These are phyloP conservation scores for Gasterosteus aculeatus DNA, from an alignment of 2,113 vertebrate species.

Conservation along the genomic window DNA sequence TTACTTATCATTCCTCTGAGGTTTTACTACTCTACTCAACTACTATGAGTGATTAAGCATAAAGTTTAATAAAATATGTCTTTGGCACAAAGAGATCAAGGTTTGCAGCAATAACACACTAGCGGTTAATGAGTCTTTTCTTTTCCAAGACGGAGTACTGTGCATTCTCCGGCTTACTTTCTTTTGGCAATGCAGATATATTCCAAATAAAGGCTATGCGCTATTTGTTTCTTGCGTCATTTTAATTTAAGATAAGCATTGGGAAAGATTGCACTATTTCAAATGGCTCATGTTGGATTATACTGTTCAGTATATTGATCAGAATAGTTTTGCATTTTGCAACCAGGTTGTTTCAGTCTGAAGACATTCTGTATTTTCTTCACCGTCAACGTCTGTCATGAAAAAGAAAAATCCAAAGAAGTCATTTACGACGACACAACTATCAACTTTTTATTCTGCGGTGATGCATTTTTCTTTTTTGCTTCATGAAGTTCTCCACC, in stretches of 20 bases:
- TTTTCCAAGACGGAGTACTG: background rate
- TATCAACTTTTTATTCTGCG: background rate
- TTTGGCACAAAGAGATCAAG: background rate
- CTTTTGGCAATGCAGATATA: conserved; percentile 27
- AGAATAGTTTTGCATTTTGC: background rate
- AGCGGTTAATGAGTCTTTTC: conserved; percentile 13
- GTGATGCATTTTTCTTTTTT: no score
- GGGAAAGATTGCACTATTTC: background rate
- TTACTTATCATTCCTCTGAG: background rate
- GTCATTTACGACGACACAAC: background rate
- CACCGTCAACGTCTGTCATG: background rate
- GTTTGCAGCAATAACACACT: conserved; percentile 5
- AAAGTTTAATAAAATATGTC: conserved; percentile 1
- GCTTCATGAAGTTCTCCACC: background rate
- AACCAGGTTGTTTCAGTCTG: background rate
- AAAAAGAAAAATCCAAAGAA: background rate
- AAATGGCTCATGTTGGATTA: background rate
- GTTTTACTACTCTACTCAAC: background rate
- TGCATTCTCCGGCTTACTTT: conserved; percentile 47
- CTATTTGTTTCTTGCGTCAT: background rate
- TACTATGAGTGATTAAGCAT: conserved; percentile 12
- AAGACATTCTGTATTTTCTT: background rate
- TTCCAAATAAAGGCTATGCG: conserved; percentile 72
- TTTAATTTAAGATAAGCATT: background rate
- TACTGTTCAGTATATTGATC: background rate